Evolutionary conservation across 1,140 invertebrate species (phyloP), one percentile per base, ranked within the genome.

Genomic region (Tribolium madens): DNA sequence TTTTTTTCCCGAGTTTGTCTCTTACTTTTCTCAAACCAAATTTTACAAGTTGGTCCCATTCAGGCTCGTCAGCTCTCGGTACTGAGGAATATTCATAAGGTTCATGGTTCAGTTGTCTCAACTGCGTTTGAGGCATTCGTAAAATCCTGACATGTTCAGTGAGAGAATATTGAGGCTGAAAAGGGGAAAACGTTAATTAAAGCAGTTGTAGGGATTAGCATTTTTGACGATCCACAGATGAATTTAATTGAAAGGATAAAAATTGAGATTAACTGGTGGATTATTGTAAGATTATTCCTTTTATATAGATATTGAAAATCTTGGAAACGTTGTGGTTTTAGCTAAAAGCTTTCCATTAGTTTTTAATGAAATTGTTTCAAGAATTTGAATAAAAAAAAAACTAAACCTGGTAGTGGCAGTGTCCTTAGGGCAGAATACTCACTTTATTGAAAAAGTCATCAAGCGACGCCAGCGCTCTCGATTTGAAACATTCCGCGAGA

Each of bases 401-500:
- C 50, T 14, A 52, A 13, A 57, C 10, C 18, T 21, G 21, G 1
- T 26, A 26, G 21, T 26, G 21, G n/a, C 26, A 42, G n/a, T 42
- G 48, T n/a, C n/a, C n/a, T n/a, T n/a, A n/a, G n/a, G n/a, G n/a
- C n/a, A n/a, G n/a, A n/a, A n/a, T n/a, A 81, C 72, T 80, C 77
- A 84, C 84, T 74, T 84, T 82, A 75, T 91, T 89, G 80, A 95
- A 94, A 83, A 95, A 94, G 31, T 94, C 92, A 48, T 93, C 91
- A 64, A 95, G 91, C 0, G 91, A 92, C 72, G 88, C 88, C 2
- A 94, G 82, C 0, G 93, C 93, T 78, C 91, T 89, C 0, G 92
- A 93, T 82, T 94, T 95, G 81, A 95, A 94, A 82, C 93, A 95
- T 81, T 94, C 93, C 1, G 92, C 92, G 0, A 95, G 86, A 83